Base-by-base conservation (phyloP, 2,888 invertebrate genomes). In the Ophonus ardosiacus region DNA sequence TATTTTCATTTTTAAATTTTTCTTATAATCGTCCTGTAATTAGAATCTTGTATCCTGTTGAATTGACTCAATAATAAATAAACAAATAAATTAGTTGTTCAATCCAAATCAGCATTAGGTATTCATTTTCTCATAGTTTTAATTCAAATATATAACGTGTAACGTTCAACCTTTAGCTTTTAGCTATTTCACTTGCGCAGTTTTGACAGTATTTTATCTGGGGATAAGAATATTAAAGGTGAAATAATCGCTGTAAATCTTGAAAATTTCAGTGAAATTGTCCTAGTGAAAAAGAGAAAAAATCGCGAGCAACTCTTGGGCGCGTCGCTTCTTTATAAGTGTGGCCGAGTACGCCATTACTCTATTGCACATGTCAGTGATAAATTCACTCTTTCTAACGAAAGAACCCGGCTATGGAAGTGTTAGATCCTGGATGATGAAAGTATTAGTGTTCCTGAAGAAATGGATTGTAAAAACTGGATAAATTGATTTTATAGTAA, bases 351-450 rank as follows among this genome's bases (percentile, higher is more conserved):
- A 38, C 68, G 18, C 68, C 68, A 71, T 71, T 71, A 71, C 40
- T 71, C 68, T 40, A 71, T 71, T 71, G 68, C 68, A 71, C 68
- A 71, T 71, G 68, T 71, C 40, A 71, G 68, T 71, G 68, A 71
- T 71, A 71, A 71, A 71, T 71, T 71, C 17, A 38, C 68, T 40
- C 68, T 38, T 71, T 38, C 68, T 71, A 71, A 71, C 40, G 40
- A 40, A 15, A 71, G 17, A 71, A 7, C 38, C 40, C 7, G 15
- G 40, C 7, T 15, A 38, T 71, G 40, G 68, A 38, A 71, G 68
- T 71, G 68, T 63, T 63, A 63, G 68, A 38, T 71, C 38, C 40
- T 71, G 40, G 68, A 71, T 40, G 68, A 40, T 71, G 68, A 71
- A 71, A 71, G 40, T 71, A 71, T 71, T 40, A 71, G 68, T 71